These are phyloP conservation scores for Tapera naevia DNA, from an alignment of 2,797 vertebrate species.

Conservation along the genomic window DNA sequence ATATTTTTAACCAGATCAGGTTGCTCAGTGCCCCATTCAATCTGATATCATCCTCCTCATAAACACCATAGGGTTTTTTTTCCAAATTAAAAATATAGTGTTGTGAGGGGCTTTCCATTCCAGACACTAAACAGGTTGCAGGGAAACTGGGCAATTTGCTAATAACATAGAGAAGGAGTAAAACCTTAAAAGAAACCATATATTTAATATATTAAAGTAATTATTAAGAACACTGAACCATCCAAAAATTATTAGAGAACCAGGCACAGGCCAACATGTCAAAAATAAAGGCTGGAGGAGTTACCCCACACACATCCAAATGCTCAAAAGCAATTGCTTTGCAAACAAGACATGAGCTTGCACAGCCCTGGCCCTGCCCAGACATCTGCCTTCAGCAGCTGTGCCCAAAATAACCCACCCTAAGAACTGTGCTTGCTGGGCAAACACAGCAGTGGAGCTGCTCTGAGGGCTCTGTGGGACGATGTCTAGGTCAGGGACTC, in stretches of 20 bases:
- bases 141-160: neutral
- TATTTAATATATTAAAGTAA: neutral
- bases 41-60: neutral
- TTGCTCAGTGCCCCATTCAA: too few relatives aligned
- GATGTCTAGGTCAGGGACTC: neutral
- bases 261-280: neutral
- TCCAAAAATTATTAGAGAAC: neutral
- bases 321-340: neutral
- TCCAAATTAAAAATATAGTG: neutral
- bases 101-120: neutral
- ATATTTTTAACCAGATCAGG: too few relatives aligned
- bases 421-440: neutral
- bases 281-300: neutral
- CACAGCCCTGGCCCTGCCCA: neutral
- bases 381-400: slow-evolving; percentile 41
- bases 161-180: neutral
- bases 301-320: neutral
- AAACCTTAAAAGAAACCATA: neutral
- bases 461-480: neutral
- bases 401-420: neutral
- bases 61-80: neutral
- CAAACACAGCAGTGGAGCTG: neutral
- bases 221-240: neutral
- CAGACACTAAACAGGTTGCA: neutral
- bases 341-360: slow-evolving; percentile 13